Conservation (phyloP, 2,888 invertebrate genomes). For the Proisotoma minuta region DNA sequence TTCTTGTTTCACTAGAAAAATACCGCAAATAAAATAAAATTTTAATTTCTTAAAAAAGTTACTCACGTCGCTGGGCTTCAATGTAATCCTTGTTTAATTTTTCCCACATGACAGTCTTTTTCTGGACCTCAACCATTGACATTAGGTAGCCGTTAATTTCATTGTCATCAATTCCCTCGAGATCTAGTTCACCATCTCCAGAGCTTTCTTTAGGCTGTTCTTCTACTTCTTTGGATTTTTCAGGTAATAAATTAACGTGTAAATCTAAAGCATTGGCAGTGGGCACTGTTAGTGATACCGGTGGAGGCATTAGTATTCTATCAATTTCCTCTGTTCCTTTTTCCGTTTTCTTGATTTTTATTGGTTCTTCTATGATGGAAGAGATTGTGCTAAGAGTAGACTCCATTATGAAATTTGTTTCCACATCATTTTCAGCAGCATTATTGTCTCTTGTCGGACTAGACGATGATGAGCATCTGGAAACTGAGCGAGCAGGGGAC, state of each 20-base stretch:
- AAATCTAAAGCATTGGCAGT: background rate
- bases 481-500: background rate
- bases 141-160: constrained; percentile 85
- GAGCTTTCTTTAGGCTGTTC: no score
- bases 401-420: constrained; percentile 53
- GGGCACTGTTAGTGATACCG: constrained; percentile 7
- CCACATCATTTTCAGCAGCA: constrained; percentile 51
- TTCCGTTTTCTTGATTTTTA: background rate
- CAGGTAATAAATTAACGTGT: no score
- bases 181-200: constrained; percentile 62
- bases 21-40: constrained; percentile 13
- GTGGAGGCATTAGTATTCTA: constrained; percentile 46
- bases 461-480: background rate
- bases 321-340: constrained; percentile 30
- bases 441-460: background rate
- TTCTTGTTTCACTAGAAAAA: constrained; percentile 74
- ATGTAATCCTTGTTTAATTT: constrained; percentile 81
- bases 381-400: constrained; percentile 54
- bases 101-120: constrained; percentile 83
- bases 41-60: background rate
- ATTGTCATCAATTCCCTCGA: constrained; percentile 76
- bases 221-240: no score
- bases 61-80: constrained; percentile 69
- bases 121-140: constrained; percentile 70
- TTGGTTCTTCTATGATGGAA: constrained; percentile 48